Evolutionary conservation across 1,140 invertebrate species (phyloP).

Genomic region (Antheraea pernyi): DNA sequence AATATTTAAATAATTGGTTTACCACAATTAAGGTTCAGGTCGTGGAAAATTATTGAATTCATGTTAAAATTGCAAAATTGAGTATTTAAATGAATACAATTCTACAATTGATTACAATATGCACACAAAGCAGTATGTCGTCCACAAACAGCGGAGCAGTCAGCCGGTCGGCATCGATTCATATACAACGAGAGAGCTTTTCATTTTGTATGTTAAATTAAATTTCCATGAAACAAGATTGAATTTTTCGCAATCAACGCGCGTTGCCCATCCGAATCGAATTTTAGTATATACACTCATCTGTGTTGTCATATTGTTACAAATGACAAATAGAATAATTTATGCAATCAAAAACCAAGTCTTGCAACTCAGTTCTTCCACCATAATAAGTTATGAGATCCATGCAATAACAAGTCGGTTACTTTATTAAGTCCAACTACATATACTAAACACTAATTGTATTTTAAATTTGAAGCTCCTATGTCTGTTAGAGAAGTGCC

Average conservation of each 20-base stretch:
- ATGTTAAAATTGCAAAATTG: constrained; percentile 75
- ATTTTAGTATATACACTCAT: constrained; percentile 28
- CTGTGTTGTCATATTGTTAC: neutral
- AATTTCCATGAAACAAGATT: constrained; percentile 79
- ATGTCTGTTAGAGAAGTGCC: no score
- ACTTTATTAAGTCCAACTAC: no score
- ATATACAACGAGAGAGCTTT: constrained; percentile 73
- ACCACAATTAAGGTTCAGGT: no score
- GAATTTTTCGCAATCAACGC: constrained; percentile 78
- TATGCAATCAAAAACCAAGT: no score
- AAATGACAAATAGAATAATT: no score
- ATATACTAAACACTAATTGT: no score
- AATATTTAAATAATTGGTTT: no score
- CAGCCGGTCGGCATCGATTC: constrained; percentile 65
- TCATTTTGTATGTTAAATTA: constrained; percentile 79
- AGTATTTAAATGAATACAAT: constrained; percentile 72
- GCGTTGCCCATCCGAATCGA: constrained; percentile 49
- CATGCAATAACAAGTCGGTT: no score
- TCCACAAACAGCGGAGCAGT: constrained; percentile 74
- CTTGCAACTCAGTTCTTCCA: no score
- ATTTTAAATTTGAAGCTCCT: no score
- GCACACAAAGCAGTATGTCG: constrained; percentile 70
- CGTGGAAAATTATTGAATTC: constrained; percentile 24
- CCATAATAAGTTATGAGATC: no score
- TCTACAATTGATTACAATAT: constrained; percentile 76